Evolutionary conservation across 2,888 invertebrate species (phyloP), one percentile per base, ranked within the genome.

Genomic region (Drosophila suboccidentalis): DNA sequence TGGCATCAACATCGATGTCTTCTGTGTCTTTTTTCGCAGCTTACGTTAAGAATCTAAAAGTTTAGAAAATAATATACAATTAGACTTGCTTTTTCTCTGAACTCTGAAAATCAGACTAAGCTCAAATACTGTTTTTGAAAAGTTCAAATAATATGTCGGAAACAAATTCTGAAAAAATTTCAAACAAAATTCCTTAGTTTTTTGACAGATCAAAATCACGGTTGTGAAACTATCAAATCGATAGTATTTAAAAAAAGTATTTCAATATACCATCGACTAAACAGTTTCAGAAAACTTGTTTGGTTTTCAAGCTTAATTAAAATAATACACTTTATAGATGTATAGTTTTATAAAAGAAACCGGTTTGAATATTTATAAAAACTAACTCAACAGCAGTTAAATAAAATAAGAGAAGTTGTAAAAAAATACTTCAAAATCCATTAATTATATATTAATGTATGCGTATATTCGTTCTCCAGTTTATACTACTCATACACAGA

Each of bases 1-100:
- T 64, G 91, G 76, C 80, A 91, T 81, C 73, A 91, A 85, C 91
- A 90, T 90, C 46, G 78, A 74, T 69, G 29, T 50, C 50, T 10
- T 15, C 50, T 34, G 38, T 47, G 3, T 50, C n/a, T 39, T 4
- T 13, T 41, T 38, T 9, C 32, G n/a, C 0, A 46, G 50, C 3
- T 80, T 76, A 71, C 41, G 59, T 60, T 59, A 51, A 32, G 29
- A 49, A 50, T 71, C 80, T 80, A 50, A 13, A 58, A 36, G 15
- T 19, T 22, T 13, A 6, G 9, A 22, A 11, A 11, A 34, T 0
- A 0, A 17, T 0, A 26, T 26, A 26, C 26, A 41, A 10, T 41
- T 17, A 41, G 41, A 2, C 15, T 17, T 4, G 41, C 4, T 34
- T 34, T 34, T 34, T n/a, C 1, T 5, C 11, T 19, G 8, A 43